Conservation (phyloP, 2,888 invertebrate species). For the Lordiphosa andalusiaca region DNA sequence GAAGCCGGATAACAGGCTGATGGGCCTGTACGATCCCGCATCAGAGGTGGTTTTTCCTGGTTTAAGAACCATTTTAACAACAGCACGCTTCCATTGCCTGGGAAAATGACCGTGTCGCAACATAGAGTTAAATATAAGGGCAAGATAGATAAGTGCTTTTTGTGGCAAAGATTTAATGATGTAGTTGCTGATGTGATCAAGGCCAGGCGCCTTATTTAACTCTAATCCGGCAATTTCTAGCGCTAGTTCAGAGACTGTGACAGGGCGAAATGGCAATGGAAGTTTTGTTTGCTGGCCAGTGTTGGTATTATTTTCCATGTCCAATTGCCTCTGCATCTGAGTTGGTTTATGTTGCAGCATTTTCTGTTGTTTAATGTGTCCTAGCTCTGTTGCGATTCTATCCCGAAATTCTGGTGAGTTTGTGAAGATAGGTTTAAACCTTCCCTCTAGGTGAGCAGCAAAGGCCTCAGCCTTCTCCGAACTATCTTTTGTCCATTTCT, state of each 20-base stretch:
- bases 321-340: too few relatives aligned
- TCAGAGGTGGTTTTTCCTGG: background rate
- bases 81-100: background rate
- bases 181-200: background rate
- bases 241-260: background rate
- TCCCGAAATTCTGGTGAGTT: background rate
- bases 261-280: background rate
- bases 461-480: background rate
- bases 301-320: too few relatives aligned
- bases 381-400: background rate
- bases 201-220: background rate
- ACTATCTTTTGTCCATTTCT: background rate
- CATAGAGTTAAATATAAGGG: slow-evolving; percentile 2
- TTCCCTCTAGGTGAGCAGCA: background rate
- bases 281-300: too few relatives aligned
- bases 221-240: background rate
- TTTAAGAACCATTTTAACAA: background rate
- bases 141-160: background rate
- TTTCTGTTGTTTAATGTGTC: background rate
- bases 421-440: background rate
- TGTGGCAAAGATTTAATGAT: background rate
- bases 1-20: background rate
- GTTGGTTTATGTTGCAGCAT: too few relatives aligned
- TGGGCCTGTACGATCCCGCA: background rate
- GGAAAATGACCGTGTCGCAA: background rate